Conservation (phyloP, 2,797 vertebrate species). For the Trichosurus vulpecula region DNA sequence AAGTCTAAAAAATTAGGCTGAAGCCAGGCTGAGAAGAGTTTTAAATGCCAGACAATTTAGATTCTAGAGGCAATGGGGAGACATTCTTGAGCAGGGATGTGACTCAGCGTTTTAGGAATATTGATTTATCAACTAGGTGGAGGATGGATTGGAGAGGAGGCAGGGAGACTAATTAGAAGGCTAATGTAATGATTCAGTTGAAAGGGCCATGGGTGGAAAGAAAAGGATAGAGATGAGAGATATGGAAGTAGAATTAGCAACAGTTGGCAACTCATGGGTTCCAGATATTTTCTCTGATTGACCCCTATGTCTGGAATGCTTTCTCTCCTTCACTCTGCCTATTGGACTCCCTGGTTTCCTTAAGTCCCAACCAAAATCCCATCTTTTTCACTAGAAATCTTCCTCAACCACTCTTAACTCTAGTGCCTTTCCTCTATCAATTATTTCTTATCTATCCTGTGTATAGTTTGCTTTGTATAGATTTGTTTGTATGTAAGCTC, state of each 20-base stretch:
- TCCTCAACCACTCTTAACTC: background rate
- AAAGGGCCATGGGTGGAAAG: background rate
- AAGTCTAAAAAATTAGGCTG: background rate
- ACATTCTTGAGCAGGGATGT: background rate
- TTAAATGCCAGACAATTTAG: background rate
- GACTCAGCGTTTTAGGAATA: background rate
- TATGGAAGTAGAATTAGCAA: background rate
- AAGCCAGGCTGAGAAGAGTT: background rate
- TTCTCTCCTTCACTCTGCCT: too few species aligned
- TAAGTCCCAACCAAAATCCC: background rate
- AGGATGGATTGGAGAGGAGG: background rate
- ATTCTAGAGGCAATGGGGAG: background rate
- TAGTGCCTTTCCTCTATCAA: background rate
- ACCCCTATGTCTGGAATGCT: background rate
- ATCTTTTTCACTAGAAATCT: background rate
- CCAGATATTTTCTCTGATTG: background rate
- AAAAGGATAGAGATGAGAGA: background rate
- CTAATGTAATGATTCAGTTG: background rate
- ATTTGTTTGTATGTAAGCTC: background rate
- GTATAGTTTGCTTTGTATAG: background rate
- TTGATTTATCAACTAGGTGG: background rate
- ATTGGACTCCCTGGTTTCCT: background rate
- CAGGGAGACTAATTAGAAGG: background rate
- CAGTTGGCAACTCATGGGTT: background rate
- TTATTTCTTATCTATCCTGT: background rate